Percentiles rank a stretch among this genome's conserved stretches.
phyloP scores from a whole-genome alignment of 1,140 invertebrate genomes.

The Micrasema minimum region DNA sequence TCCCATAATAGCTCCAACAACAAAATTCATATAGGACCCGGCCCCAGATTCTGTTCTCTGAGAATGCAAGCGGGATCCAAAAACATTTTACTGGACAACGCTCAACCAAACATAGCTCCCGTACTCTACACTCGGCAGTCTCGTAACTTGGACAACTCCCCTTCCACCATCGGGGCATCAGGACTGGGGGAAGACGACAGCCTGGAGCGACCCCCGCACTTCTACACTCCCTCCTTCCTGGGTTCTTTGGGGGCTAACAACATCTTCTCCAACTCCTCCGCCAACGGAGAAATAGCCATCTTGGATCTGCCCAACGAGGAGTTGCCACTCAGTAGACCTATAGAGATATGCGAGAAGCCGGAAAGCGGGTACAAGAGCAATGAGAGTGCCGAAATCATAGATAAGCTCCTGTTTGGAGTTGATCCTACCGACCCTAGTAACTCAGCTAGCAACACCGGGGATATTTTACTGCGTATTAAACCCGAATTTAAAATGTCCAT shows the following conservation, averaged over 20 bases:
- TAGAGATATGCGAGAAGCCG: conserved; percentile 48
- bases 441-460: not conserved
- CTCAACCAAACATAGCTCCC: conserved; percentile 73
- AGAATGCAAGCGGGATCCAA: conserved; percentile 78
- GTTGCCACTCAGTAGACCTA: conserved; percentile 39
- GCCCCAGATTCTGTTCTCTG: conserved; percentile 78
- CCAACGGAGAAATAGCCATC: conserved; percentile 37
- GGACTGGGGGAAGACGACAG: conserved; percentile 32
- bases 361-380: conserved; percentile 53
- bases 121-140: conserved; percentile 74
- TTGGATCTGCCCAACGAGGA: conserved; percentile 51
- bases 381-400: conserved; percentile 52
- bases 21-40: conserved; percentile 65
- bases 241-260: not conserved
- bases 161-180: conserved; percentile 41
- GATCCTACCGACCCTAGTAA: conserved; percentile 36
- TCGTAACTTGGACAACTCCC: conserved; percentile 63
- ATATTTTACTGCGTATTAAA: not conserved
- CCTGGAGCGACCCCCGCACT: not conserved
- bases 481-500: not conserved
- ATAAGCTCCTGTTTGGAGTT: conserved; percentile 47
- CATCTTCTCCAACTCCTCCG: conserved; percentile 24
- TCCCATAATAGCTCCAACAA: conserved; percentile 48
- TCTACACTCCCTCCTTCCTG: not conserved
- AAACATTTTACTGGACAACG: conserved; percentile 82